These are phyloP conservation scores for Volucella bombylans DNA, from an alignment of 2,888 invertebrate species.

Conservation along the genomic window DNA sequence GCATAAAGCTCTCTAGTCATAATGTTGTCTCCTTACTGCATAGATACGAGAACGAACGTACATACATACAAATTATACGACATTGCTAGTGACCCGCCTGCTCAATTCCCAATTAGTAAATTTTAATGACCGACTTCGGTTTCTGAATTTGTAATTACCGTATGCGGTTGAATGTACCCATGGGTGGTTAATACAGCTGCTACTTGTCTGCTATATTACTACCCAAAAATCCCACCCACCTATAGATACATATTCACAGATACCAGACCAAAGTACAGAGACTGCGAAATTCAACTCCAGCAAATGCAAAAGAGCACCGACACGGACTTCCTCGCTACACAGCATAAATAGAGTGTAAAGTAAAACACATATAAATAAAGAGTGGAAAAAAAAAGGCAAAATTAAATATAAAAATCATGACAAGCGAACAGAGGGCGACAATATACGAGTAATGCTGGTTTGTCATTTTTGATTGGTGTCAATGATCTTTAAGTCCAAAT, in stretches of 20 bases:
- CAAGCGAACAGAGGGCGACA: background rate
- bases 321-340: background rate
- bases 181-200: constrained; percentile 42
- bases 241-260: constrained; percentile 19
- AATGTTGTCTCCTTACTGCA: constrained; percentile 28
- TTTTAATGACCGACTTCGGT: constrained; percentile 63
- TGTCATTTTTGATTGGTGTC: constrained; percentile 64
- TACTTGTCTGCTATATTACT: constrained; percentile 51
- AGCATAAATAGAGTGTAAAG: constrained; percentile 50
- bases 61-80: background rate
- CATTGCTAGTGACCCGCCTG: constrained; percentile 27
- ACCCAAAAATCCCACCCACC: constrained; percentile 12
- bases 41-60: constrained; percentile 1
- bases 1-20: background rate
- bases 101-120: constrained; percentile 69
- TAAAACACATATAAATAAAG: constrained; percentile 13
- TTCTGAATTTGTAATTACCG: constrained; percentile 62
- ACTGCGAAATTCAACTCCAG: constrained; percentile 43
- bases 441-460: constrained; percentile 32
- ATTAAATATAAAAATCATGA: constrained; percentile 20
- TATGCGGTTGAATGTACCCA: constrained; percentile 20
- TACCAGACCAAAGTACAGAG: constrained; percentile 26
- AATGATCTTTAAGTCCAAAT: constrained; percentile 64
- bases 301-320: constrained; percentile 1
- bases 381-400: constrained; percentile 8